Base-by-base conservation (phyloP, 2,888 invertebrate genomes). In the Arge pagana region DNA sequence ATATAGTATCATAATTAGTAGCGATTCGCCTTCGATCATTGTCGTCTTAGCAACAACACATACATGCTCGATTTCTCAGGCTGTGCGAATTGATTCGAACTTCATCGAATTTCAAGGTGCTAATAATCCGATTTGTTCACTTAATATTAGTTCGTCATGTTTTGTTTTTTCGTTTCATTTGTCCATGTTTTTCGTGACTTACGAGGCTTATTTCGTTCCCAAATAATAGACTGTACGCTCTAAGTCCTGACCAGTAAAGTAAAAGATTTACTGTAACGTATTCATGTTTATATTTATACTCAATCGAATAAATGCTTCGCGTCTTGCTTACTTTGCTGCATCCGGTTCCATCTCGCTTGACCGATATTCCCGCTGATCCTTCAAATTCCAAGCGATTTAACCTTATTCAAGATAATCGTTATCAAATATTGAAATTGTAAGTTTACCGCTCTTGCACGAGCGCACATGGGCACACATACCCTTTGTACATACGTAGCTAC, bases 141-240 rank as follows among this genome's bases (percentile, higher is more conserved):
- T 45, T 33, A 23, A 24, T 6, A n/a, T 33, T 45, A 23, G 16
- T 10, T 45, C 24, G 7, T 24, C 18, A 16, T 39, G 7, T 21
- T 4, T 8, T 10, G 6, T 6, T n/a, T 33, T 16, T 8, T 41
- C 18, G n/a, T 28, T 13, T 21, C 13, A 31, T 43, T 21, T 11
- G 19, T 31, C 13, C 7, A 33, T 13, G 7, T 11, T 33, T 33
- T 7, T 33, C 4, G 13, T 18, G 5, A 39, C n/a, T 43, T 31
- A 43, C 31, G 43, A 31, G 43, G 43, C 43, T 43, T 18, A 43
- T 43, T 31, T 43, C 18, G 10, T 18, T 37, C 19, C 3, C 18
- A 19, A 1, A 37, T 18, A 18, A 21, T 37, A 4, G 16, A n/a
- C 7, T 11, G 11, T 11, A 7, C 10, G 4, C 7, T 37, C 37